These are phyloP conservation scores for Pseudocheirus occidentalis DNA, from an alignment of 2,797 vertebrate genomes.

Conservation along the genomic window DNA sequence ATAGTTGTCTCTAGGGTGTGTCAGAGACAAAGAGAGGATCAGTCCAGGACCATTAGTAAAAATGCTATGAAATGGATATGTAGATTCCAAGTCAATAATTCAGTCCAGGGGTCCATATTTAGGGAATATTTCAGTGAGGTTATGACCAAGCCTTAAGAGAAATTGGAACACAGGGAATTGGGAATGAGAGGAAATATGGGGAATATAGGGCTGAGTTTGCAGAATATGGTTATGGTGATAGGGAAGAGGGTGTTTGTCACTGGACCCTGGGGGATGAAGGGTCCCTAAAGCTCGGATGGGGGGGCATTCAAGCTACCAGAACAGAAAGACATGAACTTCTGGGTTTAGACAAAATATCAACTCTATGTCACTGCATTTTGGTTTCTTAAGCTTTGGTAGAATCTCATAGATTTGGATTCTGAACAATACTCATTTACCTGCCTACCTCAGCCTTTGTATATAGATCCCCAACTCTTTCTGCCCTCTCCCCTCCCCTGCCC, in stretches of 20 bases:
- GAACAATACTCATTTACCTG: background rate
- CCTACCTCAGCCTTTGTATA: background rate
- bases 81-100: background rate
- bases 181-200: background rate
- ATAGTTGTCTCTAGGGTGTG: background rate
- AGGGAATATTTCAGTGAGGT: background rate
- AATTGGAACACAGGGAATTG: background rate
- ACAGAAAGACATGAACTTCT: background rate
- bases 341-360: background rate
- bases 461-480: background rate
- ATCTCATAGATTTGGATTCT: background rate
- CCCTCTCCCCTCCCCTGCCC: background rate
- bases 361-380: background rate
- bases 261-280: background rate
- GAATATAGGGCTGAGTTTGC: background rate
- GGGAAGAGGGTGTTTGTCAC: background rate
- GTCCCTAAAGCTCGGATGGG: background rate
- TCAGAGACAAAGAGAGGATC: background rate
- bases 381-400: background rate
- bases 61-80: background rate
- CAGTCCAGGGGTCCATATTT: background rate
- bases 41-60: background rate
- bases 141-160: background rate
- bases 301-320: background rate
- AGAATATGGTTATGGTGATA: background rate